Evolutionary conservation across 2,888 invertebrate species (phyloP).

Genomic region (Psococerastis gibbosa): DNA sequence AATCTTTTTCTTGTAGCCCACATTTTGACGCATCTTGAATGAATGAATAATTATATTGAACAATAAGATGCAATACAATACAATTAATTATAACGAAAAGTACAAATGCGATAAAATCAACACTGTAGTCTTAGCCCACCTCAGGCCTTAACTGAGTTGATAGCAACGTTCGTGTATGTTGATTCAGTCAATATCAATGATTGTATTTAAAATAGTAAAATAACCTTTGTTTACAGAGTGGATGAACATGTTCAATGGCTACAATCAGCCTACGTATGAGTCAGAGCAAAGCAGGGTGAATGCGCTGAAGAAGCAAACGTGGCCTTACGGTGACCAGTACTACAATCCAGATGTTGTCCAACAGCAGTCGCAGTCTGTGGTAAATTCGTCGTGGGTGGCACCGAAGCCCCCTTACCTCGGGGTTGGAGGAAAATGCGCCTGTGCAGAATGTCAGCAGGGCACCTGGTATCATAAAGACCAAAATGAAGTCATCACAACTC

Average conservation of each 20-base stretch:
- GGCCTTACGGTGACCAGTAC: background rate
- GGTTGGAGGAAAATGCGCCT: background rate
- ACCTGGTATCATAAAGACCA: background rate
- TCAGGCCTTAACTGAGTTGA: too few relatives aligned
- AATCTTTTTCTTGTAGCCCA: too few relatives aligned
- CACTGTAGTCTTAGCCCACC: too few relatives aligned
- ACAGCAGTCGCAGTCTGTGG: background rate
- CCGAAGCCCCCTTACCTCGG: background rate
- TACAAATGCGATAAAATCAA: too few relatives aligned
- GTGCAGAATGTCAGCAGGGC: background rate
- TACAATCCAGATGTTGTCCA: background rate
- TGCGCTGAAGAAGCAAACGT: background rate
- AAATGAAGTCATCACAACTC: background rate
- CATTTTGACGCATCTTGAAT: too few relatives aligned
- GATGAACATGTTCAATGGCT: constrained; percentile 9
- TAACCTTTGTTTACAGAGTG: too few relatives aligned
- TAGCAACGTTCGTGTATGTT: too few relatives aligned
- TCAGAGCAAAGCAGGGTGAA: background rate
- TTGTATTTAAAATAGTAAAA: too few relatives aligned
- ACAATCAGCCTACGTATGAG: background rate
- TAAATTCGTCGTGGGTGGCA: background rate
- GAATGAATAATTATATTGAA: too few relatives aligned
- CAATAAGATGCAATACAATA: too few relatives aligned
- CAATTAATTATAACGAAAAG: too few relatives aligned
- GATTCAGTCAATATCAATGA: too few relatives aligned